These are phyloP conservation scores for Nothobranchius furzeri DNA, from an alignment of 2,113 vertebrate genomes.

Conservation along the genomic window DNA sequence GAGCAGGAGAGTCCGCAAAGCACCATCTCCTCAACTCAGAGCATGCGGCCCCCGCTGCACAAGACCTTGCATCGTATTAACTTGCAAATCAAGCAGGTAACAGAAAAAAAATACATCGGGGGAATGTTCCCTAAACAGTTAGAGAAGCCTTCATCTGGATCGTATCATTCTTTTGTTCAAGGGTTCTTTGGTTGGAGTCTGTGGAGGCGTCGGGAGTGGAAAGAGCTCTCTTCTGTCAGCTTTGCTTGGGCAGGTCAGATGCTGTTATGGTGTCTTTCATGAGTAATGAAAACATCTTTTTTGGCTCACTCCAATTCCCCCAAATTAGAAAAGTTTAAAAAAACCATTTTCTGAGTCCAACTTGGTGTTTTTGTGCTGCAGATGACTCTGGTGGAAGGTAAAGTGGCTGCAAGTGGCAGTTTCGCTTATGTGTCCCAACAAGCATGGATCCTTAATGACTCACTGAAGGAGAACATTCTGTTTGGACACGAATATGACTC, in stretches of 20 bases:
- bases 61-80: slow-evolving; percentile 79
- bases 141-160: not conserved
- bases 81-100: slow-evolving; percentile 77
- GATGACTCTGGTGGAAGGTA: slow-evolving; percentile 83
- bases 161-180: slow-evolving; percentile 31
- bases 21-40: slow-evolving; percentile 78
- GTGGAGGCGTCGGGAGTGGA: slow-evolving; percentile 82
- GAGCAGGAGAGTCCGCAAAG: slow-evolving; percentile 83
- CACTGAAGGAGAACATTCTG: slow-evolving; percentile 82
- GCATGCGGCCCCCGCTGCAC: slow-evolving; percentile 73
- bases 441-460: slow-evolving; percentile 84
- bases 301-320: too few species aligned
- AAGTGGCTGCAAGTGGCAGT: slow-evolving; percentile 73
- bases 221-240: slow-evolving; percentile 85
- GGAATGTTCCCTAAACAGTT: not conserved
- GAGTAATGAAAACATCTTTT: too few species aligned
- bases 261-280: not conserved
- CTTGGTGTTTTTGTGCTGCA: slow-evolving; percentile 38
- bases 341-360: not conserved
- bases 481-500: slow-evolving; percentile 77
- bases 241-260: slow-evolving; percentile 83
- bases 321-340: too few species aligned
- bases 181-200: slow-evolving; percentile 83
- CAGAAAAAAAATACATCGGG: not conserved
- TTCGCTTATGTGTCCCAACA: slow-evolving; percentile 83